phyloP scores from a whole-genome alignment of 2,797 vertebrate species.

The Cottoperca gobio region DNA sequence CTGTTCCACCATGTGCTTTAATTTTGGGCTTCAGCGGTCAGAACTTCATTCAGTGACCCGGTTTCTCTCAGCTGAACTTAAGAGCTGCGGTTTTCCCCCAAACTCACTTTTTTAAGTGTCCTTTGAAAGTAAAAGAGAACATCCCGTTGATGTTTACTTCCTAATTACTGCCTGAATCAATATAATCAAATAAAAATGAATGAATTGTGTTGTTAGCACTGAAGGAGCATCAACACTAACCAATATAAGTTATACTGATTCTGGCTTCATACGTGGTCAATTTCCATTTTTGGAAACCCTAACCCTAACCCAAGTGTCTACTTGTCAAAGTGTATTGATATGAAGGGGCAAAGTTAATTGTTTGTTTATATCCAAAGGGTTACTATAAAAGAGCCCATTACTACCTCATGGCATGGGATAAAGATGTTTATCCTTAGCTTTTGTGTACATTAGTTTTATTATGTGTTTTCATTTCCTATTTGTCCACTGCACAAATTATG shows the following conservation, averaged over 20 bases:
- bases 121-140: conserved; percentile 28
- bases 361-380: not conserved
- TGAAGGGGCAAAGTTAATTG: not conserved
- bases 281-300: not conserved
- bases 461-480: no score
- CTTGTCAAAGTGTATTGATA: not conserved
- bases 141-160: not conserved
- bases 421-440: not conserved
- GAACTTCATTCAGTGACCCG: conserved; percentile 72
- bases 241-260: no score
- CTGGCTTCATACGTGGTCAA: not conserved
- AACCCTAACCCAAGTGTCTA: not conserved
- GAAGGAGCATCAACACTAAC: not conserved
- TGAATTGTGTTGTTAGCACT: not conserved
- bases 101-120: conserved; percentile 30
- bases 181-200: not conserved
- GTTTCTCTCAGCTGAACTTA: conserved; percentile 62
- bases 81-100: conserved; percentile 35
- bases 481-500: not conserved
- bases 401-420: not conserved
- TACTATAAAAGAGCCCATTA: not conserved
- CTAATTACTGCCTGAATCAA: not conserved
- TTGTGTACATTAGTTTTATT: not conserved
- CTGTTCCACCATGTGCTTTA: conserved; percentile 79
- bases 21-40: conserved; percentile 81